Conservation (phyloP, 2,797 vertebrate species). For the Muscicapa striata region DNA sequence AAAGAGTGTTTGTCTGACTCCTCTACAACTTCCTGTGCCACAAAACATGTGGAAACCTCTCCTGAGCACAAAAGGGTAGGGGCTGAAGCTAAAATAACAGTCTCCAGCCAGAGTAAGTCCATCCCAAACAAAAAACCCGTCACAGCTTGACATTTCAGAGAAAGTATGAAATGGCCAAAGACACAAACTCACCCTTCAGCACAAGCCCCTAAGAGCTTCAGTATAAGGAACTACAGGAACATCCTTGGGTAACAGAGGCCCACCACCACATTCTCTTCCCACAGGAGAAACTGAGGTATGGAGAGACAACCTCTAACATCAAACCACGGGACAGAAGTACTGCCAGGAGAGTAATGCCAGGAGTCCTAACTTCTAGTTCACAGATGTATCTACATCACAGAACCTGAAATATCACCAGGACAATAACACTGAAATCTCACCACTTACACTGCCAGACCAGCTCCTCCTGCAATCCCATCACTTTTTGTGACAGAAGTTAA, state of each 20-base stretch:
- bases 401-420: conserved; percentile 29
- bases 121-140: conserved; percentile 14
- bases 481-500: neutral
- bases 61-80: conserved; percentile 47
- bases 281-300: neutral
- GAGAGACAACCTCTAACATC: neutral
- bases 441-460: neutral
- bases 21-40: conserved; percentile 56
- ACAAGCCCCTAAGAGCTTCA: neutral
- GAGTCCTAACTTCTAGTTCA: neutral
- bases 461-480: neutral
- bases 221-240: neutral
- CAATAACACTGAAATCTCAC: neutral
- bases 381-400: neutral
- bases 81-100: conserved; percentile 37
- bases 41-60: conserved; percentile 40
- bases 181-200: neutral
- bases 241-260: neutral
- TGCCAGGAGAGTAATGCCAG: neutral
- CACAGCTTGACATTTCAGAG: neutral
- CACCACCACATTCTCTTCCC: neutral
- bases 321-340: neutral
- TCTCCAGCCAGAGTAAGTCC: neutral
- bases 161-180: neutral
- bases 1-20: conserved; percentile 73